phyloP scores from a whole-genome alignment of 2,888 invertebrate species.

The Hypsopygia costalis region DNA sequence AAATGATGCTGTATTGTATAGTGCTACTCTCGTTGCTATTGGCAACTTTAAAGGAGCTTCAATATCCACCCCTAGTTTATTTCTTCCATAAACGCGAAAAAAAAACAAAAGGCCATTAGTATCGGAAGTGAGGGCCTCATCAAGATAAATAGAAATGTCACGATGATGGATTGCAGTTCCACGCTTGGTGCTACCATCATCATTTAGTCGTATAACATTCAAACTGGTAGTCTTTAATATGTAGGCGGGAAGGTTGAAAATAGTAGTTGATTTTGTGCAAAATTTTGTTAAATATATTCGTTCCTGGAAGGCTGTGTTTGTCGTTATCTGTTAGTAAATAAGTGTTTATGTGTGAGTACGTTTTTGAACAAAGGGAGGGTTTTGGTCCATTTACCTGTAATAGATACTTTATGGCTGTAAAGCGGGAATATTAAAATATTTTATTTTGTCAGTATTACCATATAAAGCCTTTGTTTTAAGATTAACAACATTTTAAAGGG shows the following conservation, averaged over 20 bases:
- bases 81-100: constrained; percentile 23
- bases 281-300: constrained; percentile 24
- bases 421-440: too few species aligned
- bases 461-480: too few species aligned
- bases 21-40: too few species aligned
- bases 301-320: constrained; percentile 48
- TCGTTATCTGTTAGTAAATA: constrained; percentile 51
- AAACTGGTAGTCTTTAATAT: constrained; percentile 20
- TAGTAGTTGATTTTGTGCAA: constrained; percentile 18
- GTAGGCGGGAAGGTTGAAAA: constrained; percentile 30
- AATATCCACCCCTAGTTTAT: constrained; percentile 8
- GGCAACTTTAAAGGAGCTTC: too few species aligned
- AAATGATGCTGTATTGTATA: too few species aligned
- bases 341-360: constrained; percentile 41
- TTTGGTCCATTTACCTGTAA: constrained; percentile 13
- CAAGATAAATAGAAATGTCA: constrained; percentile 77
- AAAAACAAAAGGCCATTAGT: constrained; percentile 64
- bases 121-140: constrained; percentile 67
- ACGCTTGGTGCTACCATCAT: constrained; percentile 36
- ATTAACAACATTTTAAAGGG: too few species aligned
- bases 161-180: constrained; percentile 69
- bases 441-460: too few species aligned
- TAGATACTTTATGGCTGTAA: not conserved
- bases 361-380: constrained; percentile 22
- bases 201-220: constrained; percentile 29